Base-by-base conservation (phyloP, 2,797 vertebrate genomes). In the Avahi laniger region DNA sequence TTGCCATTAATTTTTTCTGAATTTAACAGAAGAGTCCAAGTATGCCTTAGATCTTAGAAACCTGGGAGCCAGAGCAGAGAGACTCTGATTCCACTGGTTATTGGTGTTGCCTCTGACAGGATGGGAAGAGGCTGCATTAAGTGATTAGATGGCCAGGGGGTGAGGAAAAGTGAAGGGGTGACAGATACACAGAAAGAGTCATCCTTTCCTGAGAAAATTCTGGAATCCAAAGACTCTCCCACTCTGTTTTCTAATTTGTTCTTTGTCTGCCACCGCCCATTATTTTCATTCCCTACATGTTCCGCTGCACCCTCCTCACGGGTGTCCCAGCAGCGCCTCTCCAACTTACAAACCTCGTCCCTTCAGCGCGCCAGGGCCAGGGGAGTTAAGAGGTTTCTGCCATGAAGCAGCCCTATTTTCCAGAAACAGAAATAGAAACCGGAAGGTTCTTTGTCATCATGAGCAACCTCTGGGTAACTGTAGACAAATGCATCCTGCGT, bases 341-440 rank as follows among this genome's bases (percentile, higher is more conserved):
- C 69, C 87, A 80, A 35, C n/a, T 73, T 57, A 63, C 75, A 61
- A 0, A 26, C 67, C n/a, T 65, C 46, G 0, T 30, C 52, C 63
- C 33, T 35, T 26, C 35, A 2, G 33, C 57, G 28, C 4, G 18
- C 83, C 0, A 4, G 41, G 38, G 67, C 76, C 38, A 14, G 57
- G 35, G 41, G 43, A 15, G 54, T 33, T 20, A 18, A 13, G 79
- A 73, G 54, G 59, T 59, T 14, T 26, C 63, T 35, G 11, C 80
- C 11, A 14, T 2, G 61, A 52, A 48, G 48, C 57, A 35, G 43
- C 33, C 10, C 43, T 73, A 1, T 33, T 65, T 90, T 59, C 76
- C 46, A 86, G 75, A 75, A 89, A 80, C 33, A 12, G 61, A 80
- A 94, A 75, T 72, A 89, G 94, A 86, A 69, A 61, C 67, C 18